A percentile compares a stretch with the other conserved stretches of the same genome.
Evolutionary conservation across 1,140 invertebrate species (phyloP).

Genomic region (Lepidurus couesii): DNA sequence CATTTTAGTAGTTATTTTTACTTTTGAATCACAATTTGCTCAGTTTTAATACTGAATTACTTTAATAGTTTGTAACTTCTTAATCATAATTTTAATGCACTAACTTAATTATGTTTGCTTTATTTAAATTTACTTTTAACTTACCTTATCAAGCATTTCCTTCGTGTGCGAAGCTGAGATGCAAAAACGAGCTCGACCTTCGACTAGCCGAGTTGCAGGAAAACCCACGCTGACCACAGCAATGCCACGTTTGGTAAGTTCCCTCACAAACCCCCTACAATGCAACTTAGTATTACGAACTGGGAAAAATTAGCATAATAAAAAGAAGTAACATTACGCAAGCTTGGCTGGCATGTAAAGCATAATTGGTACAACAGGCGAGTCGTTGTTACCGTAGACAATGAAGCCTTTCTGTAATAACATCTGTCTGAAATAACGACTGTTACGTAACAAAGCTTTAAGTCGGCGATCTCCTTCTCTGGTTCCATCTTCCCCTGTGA

Average conservation of each 20-base stretch:
- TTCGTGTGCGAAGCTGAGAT: conserved; percentile 92
- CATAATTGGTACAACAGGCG: conserved; percentile 92
- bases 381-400: conserved; percentile 92
- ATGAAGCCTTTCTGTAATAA: conserved; percentile 89
- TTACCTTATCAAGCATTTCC: conserved; percentile 85
- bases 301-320: not conserved
- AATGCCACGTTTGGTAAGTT: conserved; percentile 71
- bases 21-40: too few relatives aligned
- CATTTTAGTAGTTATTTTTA: too few relatives aligned
- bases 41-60: too few relatives aligned
- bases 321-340: conserved; percentile 53
- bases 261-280: conserved; percentile 72
- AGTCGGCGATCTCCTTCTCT: conserved; percentile 65
- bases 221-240: conserved; percentile 95
- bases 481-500: conserved; percentile 78
- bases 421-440: conserved; percentile 76
- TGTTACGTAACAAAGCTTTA: conserved; percentile 71
- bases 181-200: conserved; percentile 90
- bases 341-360: conserved; percentile 93
- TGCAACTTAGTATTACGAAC: not conserved
- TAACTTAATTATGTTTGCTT: too few relatives aligned
- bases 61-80: too few relatives aligned
- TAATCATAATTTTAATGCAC: too few relatives aligned
- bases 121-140: not conserved
- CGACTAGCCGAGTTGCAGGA: conserved; percentile 93